Conservation (phyloP, 1,140 invertebrate species). For the Panagrolaimus sp. region DNA sequence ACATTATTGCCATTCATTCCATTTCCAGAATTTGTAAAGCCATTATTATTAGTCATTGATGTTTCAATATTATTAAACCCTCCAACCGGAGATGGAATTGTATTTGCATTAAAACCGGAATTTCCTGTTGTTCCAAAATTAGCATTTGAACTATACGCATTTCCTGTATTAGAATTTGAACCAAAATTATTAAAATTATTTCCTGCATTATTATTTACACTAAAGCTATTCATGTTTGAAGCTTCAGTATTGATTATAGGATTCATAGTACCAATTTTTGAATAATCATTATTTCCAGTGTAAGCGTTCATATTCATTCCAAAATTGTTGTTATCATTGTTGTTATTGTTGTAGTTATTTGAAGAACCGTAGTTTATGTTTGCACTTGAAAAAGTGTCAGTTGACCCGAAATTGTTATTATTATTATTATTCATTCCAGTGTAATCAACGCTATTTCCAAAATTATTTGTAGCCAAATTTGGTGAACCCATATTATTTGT, state of each 20-base stretch:
- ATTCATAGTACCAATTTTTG: neutral
- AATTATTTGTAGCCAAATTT: neutral
- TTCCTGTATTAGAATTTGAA: too few species aligned
- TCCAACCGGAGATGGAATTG: too few species aligned
- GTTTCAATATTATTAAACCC: too few species aligned
- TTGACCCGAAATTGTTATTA: slow-evolving; percentile 1
- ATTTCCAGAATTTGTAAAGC: neutral
- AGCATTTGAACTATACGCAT: too few species aligned
- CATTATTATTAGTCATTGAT: neutral
- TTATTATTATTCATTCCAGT: slow-evolving; percentile 1
- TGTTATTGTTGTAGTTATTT: neutral
- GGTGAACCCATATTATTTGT: neutral
- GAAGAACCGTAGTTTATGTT: neutral
- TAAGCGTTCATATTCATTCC: slow-evolving; percentile 3
- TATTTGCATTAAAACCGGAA: too few species aligned
- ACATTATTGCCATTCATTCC: neutral
- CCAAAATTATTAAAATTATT: too few species aligned
- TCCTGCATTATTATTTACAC: neutral
- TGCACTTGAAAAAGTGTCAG: neutral
- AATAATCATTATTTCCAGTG: neutral
- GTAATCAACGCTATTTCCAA: slow-evolving; percentile 1
- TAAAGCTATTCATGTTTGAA: neutral
- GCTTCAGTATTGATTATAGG: neutral
- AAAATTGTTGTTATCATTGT: slow-evolving; percentile 9
- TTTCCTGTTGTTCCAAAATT: too few species aligned